Evolutionary conservation across 2,797 vertebrate genomes (phyloP).

Genomic region (Paedocypris micromegethes): DNA sequence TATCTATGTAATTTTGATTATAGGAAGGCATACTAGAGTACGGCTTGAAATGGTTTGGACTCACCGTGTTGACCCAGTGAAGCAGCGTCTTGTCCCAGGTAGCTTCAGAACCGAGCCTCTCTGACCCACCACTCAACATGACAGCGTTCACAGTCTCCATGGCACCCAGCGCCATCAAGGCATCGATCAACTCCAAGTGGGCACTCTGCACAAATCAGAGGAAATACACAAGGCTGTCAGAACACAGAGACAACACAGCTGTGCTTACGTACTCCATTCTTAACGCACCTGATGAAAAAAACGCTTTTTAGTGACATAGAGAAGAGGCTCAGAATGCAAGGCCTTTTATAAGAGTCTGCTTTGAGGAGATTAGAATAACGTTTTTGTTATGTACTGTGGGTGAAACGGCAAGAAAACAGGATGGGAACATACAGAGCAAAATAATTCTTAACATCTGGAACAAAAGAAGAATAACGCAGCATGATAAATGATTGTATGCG

Average conservation of each 20-base stretch:
- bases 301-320: conserved; percentile 39
- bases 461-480: background rate
- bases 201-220: conserved; percentile 70
- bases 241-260: conserved; percentile 18
- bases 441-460: background rate
- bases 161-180: conserved; percentile 78
- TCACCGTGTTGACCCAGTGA: conserved; percentile 82
- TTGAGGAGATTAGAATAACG: background rate
- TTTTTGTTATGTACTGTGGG: conserved; percentile 10
- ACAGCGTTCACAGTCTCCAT: conserved; percentile 73
- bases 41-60: conserved; percentile 1
- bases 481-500: conserved; percentile 4
- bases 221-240: conserved; percentile 43
- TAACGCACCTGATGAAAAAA: conserved; percentile 47
- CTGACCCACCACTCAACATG: conserved; percentile 56
- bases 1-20: no score
- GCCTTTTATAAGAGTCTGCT: conserved; percentile 4
- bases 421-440: background rate
- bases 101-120: conserved; percentile 58
- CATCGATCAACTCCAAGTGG: conserved; percentile 83
- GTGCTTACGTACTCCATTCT: conserved; percentile 37
- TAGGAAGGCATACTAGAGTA: no score
- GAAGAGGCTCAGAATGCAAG: conserved; percentile 7
- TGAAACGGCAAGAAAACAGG: background rate
- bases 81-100: conserved; percentile 78